These are phyloP conservation scores for Diadumene lineata DNA, from an alignment of 92 coral and sea anemone species.

Conservation along the genomic window DNA sequence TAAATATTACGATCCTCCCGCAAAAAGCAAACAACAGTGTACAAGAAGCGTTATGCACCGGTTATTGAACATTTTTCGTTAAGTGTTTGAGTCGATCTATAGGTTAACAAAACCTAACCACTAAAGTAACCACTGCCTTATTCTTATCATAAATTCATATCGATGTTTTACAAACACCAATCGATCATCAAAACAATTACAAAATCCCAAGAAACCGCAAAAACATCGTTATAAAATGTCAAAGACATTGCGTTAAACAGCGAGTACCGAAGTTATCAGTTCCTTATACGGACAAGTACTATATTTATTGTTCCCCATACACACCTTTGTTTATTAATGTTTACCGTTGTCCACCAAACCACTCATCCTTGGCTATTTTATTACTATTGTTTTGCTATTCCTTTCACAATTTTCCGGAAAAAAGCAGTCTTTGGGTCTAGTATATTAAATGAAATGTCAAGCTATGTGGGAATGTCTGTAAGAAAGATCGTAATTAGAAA, in stretches of 20 bases:
- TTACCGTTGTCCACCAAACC: not conserved
- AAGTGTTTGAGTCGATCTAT: not conserved
- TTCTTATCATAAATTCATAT: not conserved
- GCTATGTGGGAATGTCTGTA: not conserved
- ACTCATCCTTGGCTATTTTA: not conserved
- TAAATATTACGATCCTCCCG: no score
- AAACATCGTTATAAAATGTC: not conserved
- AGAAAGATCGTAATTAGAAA: no score
- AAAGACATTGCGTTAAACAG: not conserved
- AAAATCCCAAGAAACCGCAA: not conserved
- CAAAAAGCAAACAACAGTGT: no score
- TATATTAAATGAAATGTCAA: not conserved
- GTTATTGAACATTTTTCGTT: not conserved
- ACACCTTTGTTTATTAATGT: not conserved
- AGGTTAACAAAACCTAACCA: not conserved
- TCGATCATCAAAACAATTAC: conserved; percentile 12
- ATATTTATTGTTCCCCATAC: not conserved
- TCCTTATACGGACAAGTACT: not conserved
- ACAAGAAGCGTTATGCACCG: no score
- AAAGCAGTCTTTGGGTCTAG: not conserved
- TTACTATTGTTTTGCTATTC: not conserved
- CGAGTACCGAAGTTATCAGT: not conserved
- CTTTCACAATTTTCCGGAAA: not conserved
- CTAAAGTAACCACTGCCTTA: not conserved
- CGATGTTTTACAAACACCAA: not conserved